These are phyloP conservation scores for Cyphomyrus discorhynchus DNA, from an alignment of 2,113 vertebrate genomes.

Conservation along the genomic window DNA sequence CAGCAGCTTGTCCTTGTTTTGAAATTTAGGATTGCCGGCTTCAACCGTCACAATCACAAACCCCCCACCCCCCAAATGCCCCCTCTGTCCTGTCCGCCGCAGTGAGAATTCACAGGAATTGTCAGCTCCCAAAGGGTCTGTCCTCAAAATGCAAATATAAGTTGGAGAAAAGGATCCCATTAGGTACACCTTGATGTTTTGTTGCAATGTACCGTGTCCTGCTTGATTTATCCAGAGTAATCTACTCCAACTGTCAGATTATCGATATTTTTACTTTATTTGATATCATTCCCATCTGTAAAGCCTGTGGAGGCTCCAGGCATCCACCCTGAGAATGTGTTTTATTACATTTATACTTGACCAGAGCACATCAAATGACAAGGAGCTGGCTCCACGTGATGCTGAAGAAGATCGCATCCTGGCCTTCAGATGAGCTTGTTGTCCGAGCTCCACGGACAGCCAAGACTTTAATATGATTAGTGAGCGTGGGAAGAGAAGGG, in stretches of 20 bases:
- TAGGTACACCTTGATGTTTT: neutral
- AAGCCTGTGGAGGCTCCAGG: neutral
- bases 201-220: neutral
- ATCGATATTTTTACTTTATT: neutral
- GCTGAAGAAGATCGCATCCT: neutral
- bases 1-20: neutral
- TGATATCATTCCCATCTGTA: neutral
- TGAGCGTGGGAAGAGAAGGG: neutral
- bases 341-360: neutral
- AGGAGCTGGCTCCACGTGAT: neutral
- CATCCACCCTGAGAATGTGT: neutral
- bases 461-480: slow-evolving; percentile 1
- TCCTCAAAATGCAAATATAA: neutral
- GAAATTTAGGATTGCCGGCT: neutral
- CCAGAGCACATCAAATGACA: neutral
- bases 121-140: neutral
- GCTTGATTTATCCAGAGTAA: neutral
- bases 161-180: neutral
- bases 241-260: neutral
- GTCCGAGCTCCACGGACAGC: neutral
- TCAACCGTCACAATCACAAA: neutral
- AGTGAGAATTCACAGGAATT: neutral
- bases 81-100: neutral
- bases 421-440: neutral
- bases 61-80: neutral